A percentile compares a stretch with the other conserved stretches of the same genome.
phyloP scores from a whole-genome alignment of 2,113 vertebrate species.

The Campylomormyrus tamandua region DNA sequence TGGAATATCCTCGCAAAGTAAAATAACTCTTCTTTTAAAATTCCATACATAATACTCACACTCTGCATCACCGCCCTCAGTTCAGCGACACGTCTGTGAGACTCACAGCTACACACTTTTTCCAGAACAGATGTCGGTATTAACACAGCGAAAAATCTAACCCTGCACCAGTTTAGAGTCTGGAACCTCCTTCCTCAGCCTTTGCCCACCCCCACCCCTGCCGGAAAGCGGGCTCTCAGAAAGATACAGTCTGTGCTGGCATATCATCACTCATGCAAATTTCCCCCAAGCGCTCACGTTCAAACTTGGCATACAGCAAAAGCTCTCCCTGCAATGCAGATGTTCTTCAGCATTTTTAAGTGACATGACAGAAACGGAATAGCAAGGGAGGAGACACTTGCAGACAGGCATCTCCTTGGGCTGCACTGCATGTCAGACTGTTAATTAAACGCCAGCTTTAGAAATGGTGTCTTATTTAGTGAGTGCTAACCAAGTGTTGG shows the following conservation, averaged over 20 bases:
- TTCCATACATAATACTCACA: neutral
- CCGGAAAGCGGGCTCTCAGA: neutral
- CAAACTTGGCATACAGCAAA: slow-evolving; percentile 5
- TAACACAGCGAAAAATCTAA: neutral
- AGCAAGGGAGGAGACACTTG: neutral
- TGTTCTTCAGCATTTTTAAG: neutral
- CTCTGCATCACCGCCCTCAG: neutral
- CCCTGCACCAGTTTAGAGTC: neutral
- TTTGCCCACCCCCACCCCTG: neutral
- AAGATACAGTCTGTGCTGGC: neutral
- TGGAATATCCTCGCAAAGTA: neutral
- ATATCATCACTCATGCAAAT: neutral
- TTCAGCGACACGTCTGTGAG: neutral
- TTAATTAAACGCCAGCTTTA: neutral
- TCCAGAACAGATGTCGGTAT: neutral
- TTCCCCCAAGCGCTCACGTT: neutral
- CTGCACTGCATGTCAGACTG: neutral
- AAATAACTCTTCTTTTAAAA: neutral
- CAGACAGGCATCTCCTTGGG: neutral
- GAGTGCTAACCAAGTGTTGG: neutral
- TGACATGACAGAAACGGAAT: slow-evolving; percentile 9
- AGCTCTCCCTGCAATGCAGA: neutral
- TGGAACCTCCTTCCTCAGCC: neutral
- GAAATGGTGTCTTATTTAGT: neutral
- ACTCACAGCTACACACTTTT: neutral